Base-by-base conservation (phyloP, 2,888 invertebrate genomes). In the Trachelus tabidus region DNA sequence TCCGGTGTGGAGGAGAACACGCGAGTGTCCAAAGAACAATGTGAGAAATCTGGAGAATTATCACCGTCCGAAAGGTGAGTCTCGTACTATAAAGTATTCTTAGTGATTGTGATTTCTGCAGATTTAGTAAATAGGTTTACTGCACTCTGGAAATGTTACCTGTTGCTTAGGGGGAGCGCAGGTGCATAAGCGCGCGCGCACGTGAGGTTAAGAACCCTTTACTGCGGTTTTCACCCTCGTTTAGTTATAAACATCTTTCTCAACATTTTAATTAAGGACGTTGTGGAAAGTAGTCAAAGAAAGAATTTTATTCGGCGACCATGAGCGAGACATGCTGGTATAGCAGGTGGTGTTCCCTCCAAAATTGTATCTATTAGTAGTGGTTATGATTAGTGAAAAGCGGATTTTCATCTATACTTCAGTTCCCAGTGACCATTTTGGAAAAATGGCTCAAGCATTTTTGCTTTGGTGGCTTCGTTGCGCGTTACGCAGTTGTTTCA, bases 1-100 rank as follows among this genome's bases (percentile, higher is more conserved):
- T 83, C 88, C 79, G 85, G 82, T 82, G 82, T 83, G 82, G 83
- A 83, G 73, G 87, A 84, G 69, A 81, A 83, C 75, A 84, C 83
- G 76, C 81, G 83, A 37, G 76, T 86, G 15, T 78, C 75, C 40
- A 82, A 86, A 40, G 83, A 86, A 35, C 79, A 79, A 68, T 73
- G 81, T 4, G 82, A 86, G 1, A 83, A 85, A 78, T 83, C 86
- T 31, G 82, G 83, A 37, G 87, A 88, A 82, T 84, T 84, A 68
- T 87, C 87, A 12, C 84, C 87, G 0, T 85, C 89, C 1, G 81
- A 86, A 76, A 87, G 89, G 90, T 90, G 79, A 86, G 82, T 76
- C 15, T 35, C n/a, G 37, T 35, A 15, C 15, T 35, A 30, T 11
- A 11, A 74, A 35, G 23, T 34, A 71, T 73, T 69, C 35, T 12